Percentiles rank a stretch among this genome's conserved stretches.
phyloP scores from a whole-genome alignment of 2,888 invertebrate species.

The Molorchus minor region DNA sequence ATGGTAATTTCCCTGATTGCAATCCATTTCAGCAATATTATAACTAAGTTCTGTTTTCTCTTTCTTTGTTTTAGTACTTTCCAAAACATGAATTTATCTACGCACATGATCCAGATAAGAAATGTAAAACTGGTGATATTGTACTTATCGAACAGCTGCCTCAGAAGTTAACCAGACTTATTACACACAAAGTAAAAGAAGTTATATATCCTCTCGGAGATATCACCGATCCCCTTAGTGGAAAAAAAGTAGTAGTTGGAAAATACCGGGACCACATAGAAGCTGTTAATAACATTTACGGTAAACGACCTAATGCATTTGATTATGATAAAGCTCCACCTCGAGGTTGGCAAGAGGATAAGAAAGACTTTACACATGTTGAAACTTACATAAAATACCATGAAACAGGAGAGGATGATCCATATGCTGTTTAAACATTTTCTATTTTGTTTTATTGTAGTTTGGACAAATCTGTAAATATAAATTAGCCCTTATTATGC shows the following conservation, averaged over 20 bases:
- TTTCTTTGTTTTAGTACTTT: constrained; percentile 78
- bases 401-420: constrained; percentile 77
- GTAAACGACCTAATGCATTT: constrained; percentile 73
- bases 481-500: too few species aligned
- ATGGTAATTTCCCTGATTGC: too few species aligned
- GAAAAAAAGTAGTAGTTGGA: constrained; percentile 78
- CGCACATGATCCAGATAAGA: constrained; percentile 80
- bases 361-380: constrained; percentile 81
- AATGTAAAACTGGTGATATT: constrained; percentile 84
- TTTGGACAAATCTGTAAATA: too few species aligned
- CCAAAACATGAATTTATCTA: constrained; percentile 75
- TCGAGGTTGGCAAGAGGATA: constrained; percentile 84
- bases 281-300: constrained; percentile 73
- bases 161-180: constrained; percentile 76
- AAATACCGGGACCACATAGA: constrained; percentile 81
- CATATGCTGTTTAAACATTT: constrained; percentile 70
- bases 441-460: too few species aligned
- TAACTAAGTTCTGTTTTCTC: too few species aligned
- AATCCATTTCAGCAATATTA: too few species aligned
- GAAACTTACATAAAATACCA: constrained; percentile 82
- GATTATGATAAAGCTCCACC: constrained; percentile 80
- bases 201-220: constrained; percentile 85
- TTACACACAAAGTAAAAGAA: constrained; percentile 82
- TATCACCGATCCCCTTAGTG: constrained; percentile 85
- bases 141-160: constrained; percentile 81